Percentiles rank a stretch among this genome's conserved stretches.
Evolutionary conservation across 1,140 invertebrate species (phyloP).

Genomic region (Drosophila subobscura): DNA sequence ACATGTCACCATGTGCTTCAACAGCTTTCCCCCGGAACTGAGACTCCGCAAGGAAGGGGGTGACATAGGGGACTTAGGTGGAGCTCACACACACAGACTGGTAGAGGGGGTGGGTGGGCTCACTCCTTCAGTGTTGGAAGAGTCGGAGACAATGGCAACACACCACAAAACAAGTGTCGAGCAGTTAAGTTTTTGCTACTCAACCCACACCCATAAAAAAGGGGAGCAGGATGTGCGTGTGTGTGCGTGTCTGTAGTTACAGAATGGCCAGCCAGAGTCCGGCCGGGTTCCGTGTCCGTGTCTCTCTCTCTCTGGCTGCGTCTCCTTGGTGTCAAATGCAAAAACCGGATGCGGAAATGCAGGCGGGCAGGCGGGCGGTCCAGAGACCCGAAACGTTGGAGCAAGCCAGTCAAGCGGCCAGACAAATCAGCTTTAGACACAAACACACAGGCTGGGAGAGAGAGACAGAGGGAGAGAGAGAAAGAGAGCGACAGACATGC

Average conservation of each 20-base stretch:
- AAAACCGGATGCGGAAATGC: slow-evolving; percentile 79
- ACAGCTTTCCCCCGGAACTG: slow-evolving; percentile 64
- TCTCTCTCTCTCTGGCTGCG: neutral
- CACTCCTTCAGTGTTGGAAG: neutral
- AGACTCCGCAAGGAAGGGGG: slow-evolving; percentile 45
- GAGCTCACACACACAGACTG: slow-evolving; percentile 28
- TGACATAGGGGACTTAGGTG: neutral
- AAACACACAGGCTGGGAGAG: slow-evolving; percentile 30
- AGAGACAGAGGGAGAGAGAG: slow-evolving; percentile 2
- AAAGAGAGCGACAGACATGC: neutral
- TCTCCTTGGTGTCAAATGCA: slow-evolving; percentile 74
- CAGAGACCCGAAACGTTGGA: slow-evolving; percentile 49
- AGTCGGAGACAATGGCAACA: slow-evolving; percentile 64
- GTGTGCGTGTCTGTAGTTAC: slow-evolving; percentile 27
- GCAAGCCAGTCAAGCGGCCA: slow-evolving; percentile 72
- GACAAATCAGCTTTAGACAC: slow-evolving; percentile 75
- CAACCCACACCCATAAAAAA: slow-evolving; percentile 16
- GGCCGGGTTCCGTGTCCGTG: neutral
- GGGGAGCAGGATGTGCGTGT: slow-evolving; percentile 28
- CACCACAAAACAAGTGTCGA: slow-evolving; percentile 78
- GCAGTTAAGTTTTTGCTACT: slow-evolving; percentile 75
- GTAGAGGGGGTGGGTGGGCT: neutral
- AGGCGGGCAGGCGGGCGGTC: slow-evolving; percentile 48
- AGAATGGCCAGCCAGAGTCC: neutral
- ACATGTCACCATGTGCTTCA: slow-evolving; percentile 72